Conservation (phyloP, 1,140 invertebrate genomes). For the Zaprionus camerounensis region DNA sequence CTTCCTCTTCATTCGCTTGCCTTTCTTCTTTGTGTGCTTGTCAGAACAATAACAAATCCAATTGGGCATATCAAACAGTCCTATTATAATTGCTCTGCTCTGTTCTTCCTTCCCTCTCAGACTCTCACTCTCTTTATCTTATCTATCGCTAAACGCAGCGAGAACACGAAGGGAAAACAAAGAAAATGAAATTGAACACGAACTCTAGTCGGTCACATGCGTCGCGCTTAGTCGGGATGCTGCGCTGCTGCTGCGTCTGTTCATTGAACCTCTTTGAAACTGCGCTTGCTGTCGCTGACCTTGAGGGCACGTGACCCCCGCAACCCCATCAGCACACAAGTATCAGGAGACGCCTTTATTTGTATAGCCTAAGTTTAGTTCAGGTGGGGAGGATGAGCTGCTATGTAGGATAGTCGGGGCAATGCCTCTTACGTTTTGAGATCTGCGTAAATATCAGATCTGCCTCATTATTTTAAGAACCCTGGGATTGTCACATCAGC, state of each 20-base stretch:
- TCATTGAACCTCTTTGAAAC: conserved; percentile 67
- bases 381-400: background rate
- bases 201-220: conserved; percentile 57
- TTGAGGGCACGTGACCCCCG: conserved; percentile 42
- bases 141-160: conserved; percentile 5
- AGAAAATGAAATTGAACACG: conserved; percentile 22
- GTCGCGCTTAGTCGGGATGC: conserved; percentile 46
- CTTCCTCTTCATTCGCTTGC: background rate
- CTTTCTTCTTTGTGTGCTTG: background rate
- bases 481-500: too few relatives aligned
- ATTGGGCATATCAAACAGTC: conserved; percentile 6
- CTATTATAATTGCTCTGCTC: conserved; percentile 1
- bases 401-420: background rate
- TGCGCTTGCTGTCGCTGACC: conserved; percentile 67
- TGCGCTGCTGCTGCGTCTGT: conserved; percentile 57
- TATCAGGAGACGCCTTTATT: background rate
- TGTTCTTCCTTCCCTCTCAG: conserved; percentile 6
- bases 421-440: background rate
- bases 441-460: background rate
- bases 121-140: conserved; percentile 16
- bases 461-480: too few relatives aligned
- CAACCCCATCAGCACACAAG: background rate
- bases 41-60: conserved; percentile 18
- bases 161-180: conserved; percentile 49
- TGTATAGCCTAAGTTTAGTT: background rate